Evolutionary conservation across 1,140 invertebrate genomes (phyloP).

Genomic region (Drosophila takahashii): DNA sequence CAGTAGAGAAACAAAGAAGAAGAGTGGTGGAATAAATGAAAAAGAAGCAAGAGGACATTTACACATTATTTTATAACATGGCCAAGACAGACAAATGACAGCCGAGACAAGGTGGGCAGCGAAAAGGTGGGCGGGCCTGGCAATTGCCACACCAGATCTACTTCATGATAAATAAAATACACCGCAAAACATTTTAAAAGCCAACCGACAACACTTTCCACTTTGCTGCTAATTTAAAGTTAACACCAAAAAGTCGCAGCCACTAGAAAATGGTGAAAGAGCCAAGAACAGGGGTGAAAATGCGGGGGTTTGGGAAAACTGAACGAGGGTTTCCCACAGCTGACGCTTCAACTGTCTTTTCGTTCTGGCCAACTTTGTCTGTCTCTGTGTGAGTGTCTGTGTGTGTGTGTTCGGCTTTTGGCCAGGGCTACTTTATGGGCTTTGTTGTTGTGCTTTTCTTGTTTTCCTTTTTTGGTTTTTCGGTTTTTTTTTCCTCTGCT

Average conservation of each 20-base stretch:
- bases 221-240: conserved; percentile 83
- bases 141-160: conserved; percentile 65
- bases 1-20: conserved; percentile 12
- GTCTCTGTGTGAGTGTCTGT: conserved; percentile 18
- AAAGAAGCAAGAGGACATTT: conserved; percentile 46
- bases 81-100: conserved; percentile 62
- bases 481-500: conserved; percentile 32
- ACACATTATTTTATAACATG: conserved; percentile 64
- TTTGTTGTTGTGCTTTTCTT: conserved; percentile 40
- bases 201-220: conserved; percentile 82
- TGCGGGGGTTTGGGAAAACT: conserved; percentile 2
- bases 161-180: conserved; percentile 79
- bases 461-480: conserved; percentile 39
- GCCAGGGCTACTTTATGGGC: conserved; percentile 66
- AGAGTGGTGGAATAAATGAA: conserved; percentile 28
- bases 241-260: conserved; percentile 75
- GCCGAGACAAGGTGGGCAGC: conserved; percentile 36
- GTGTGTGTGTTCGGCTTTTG: conserved; percentile 5
- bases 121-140: conserved; percentile 13
- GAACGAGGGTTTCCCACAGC: conserved; percentile 49
- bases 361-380: conserved; percentile 48
- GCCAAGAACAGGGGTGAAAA: conserved; percentile 2
- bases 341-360: conserved; percentile 51
- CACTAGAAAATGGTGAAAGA: conserved; percentile 67
- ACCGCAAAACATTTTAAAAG: conserved; percentile 82